A percentile compares a stretch with the other conserved stretches of the same genome.
These are phyloP conservation scores for Sphaeridia pumilis DNA, from an alignment of 2,888 invertebrate species.

Conservation along the genomic window DNA sequence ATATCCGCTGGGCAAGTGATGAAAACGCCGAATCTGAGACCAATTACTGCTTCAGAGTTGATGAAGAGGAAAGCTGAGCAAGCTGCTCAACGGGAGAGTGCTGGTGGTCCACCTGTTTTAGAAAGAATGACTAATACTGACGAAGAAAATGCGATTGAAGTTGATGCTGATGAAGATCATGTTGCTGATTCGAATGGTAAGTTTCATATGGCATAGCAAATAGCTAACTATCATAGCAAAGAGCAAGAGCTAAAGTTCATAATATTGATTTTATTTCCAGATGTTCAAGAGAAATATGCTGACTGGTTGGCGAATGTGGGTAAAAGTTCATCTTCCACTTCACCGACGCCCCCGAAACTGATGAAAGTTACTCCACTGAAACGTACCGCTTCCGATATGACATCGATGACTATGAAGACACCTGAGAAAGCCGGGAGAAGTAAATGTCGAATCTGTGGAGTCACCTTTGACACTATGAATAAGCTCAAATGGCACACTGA, in stretches of 20 bases:
- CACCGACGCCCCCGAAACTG: slow-evolving; percentile 7
- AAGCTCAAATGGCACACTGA: slow-evolving; percentile 34
- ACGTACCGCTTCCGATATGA: neutral
- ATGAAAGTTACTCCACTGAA: slow-evolving; percentile 3
- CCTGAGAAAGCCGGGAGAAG: slow-evolving; percentile 3
- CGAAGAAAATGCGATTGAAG: slow-evolving; percentile 19
- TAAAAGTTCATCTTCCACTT: slow-evolving; percentile 9
- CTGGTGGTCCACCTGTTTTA: slow-evolving; percentile 10
- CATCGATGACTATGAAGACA: neutral
- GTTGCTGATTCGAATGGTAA: slow-evolving; percentile 1
- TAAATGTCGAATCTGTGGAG: slow-evolving; percentile 26
- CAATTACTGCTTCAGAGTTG: no score
- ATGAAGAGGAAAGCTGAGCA: no score
- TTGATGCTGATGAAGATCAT: slow-evolving; percentile 17
- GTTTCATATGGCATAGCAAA: neutral
- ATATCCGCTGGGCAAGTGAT: no score
- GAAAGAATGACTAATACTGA: slow-evolving; percentile 6
- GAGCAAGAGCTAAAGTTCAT: neutral
- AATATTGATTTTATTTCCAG: slow-evolving; percentile 6
- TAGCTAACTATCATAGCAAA: neutral
- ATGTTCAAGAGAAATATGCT: slow-evolving; percentile 21
- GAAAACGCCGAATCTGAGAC: no score
- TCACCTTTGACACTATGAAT: slow-evolving; percentile 20
- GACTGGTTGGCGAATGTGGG: slow-evolving; percentile 30
- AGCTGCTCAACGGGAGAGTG: neutral